Evolutionary conservation across 2,888 invertebrate species (phyloP), one percentile per base, ranked within the genome.

Genomic region (Amiota communis): DNA sequence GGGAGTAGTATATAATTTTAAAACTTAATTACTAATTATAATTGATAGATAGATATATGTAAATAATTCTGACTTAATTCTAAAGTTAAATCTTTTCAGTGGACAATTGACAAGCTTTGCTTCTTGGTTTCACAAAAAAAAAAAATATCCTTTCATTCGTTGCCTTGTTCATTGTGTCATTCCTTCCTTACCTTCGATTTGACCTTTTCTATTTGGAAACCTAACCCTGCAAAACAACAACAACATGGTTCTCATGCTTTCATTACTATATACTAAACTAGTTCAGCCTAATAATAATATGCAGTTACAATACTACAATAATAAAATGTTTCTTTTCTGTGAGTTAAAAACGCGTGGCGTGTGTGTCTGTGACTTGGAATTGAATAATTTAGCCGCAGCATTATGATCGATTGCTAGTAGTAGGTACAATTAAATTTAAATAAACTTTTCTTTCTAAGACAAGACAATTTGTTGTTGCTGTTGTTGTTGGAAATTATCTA

Each of bases 31-130:
- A 68, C 67, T 68, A 51, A 51, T 51, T 51, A 3, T n/a, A 23
- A 2, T 23, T 2, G 20, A 53, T 13, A 53, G 23, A 68, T 53
- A 36, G 20, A 53, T 8, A n/a, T n/a, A n/a, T n/a, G n/a, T n/a
- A 53, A 23, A 68, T 53, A 68, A 8, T 49, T 68, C 23, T 68
- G 36, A 68, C 67, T 68, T 68, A 68, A 68, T 23, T n/a, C 67
- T 68, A 68, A 53, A n/a, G n/a, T 68, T 53, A 68, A 68, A 53
- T 68, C 67, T 20, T 36, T 36, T 36, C 53, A 53, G 20, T 68
- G 85, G 86, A 85, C 77, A 83, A 79, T 82, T 79, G 86, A 83
- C 78, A 83, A 83, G 85, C 85, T 85, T 84, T 76, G 86, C 86
- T 83, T 85, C 83, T 84, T 78, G 80, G 83, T 75, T 70, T 79